Base-by-base conservation (phyloP, 2,797 vertebrate species). In the Sebastes aleutianus region DNA sequence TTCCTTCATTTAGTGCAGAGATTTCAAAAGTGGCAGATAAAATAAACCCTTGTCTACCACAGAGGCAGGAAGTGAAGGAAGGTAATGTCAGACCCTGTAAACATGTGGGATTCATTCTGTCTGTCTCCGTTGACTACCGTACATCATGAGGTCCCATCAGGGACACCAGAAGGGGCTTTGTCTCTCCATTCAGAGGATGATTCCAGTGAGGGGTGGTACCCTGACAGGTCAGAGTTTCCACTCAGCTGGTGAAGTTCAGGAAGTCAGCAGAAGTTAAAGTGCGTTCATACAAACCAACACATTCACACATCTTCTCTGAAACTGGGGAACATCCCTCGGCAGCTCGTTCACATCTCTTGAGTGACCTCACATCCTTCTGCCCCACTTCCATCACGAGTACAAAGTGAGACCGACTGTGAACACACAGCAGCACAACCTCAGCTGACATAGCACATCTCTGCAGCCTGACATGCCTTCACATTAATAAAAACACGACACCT, bases 401-500 rank as follows among this genome's bases (percentile, higher is more conserved):
- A 73, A 74, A 53, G 54, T 53, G 58, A 36, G 58, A 24, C 22
- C 32, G 31, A 67, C 61, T 86, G 76, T 54, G 62, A 84, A 75
- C 66, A 73, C 74, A 64, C 27, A 64, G 80, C 78, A 75, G 66
- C 56, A 36, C 29, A 61, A 82, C 80, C 73, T 82, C 65, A 53
- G 76, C 88, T 87, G 85, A 83, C 77, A 76, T 36, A 86, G 76
- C 74, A 79, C 43, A 73, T 62, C 78, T 78, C 70, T 71, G 63
- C 66, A 69, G 65, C 70, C 80, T 87, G 83, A 78, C 83, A 78
- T 79, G 53, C 77, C 73, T n/a, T 89, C 79, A 79, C 77, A 87
- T 78, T 62, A 84, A 90, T 78, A 83, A 83, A 87, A 86, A 70
- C 76, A 88, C 76, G 71, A 85, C 77, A 87, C 78, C 56, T 91